These are phyloP conservation scores for Entelurus aequoreus DNA, from an alignment of 2,113 vertebrate species.

Conservation along the genomic window DNA sequence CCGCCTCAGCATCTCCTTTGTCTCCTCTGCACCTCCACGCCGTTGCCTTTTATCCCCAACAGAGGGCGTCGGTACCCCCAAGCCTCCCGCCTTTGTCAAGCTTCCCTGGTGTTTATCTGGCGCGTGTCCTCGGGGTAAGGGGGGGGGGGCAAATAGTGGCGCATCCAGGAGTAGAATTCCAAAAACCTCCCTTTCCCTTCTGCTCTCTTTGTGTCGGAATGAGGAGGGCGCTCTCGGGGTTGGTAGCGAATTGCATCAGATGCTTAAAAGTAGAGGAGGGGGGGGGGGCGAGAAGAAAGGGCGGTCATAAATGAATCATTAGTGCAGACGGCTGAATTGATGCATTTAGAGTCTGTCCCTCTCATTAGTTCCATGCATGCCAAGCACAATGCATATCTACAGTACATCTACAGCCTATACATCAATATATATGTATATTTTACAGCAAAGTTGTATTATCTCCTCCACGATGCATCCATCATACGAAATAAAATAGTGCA, in stretches of 20 bases:
- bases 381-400: slow-evolving; percentile 27
- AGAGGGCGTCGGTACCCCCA: slow-evolving; percentile 48
- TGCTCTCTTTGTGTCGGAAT: slow-evolving; percentile 66
- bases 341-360: slow-evolving; percentile 57
- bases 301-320: slow-evolving; percentile 66
- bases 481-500: neutral
- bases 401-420: slow-evolving; percentile 24
- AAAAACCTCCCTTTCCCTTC: slow-evolving; percentile 15
- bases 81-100: slow-evolving; percentile 49
- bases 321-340: slow-evolving; percentile 58
- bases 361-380: slow-evolving; percentile 54
- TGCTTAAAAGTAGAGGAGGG: slow-evolving; percentile 33
- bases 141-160: slow-evolving; percentile 34
- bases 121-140: slow-evolving; percentile 41
- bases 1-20: slow-evolving; percentile 58
- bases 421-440: slow-evolving; percentile 40
- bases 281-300: slow-evolving; percentile 35
- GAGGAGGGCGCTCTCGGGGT: slow-evolving; percentile 56
- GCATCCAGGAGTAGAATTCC: slow-evolving; percentile 52
- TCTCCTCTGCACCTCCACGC: slow-evolving; percentile 41
- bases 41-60: slow-evolving; percentile 42
- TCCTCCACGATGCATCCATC: slow-evolving; percentile 8
- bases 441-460: slow-evolving; percentile 19
- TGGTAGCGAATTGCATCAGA: slow-evolving; percentile 71
- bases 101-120: slow-evolving; percentile 61